Base-by-base conservation (phyloP, 1,140 invertebrate genomes). In the Trachymyrmex cornetzi region DNA sequence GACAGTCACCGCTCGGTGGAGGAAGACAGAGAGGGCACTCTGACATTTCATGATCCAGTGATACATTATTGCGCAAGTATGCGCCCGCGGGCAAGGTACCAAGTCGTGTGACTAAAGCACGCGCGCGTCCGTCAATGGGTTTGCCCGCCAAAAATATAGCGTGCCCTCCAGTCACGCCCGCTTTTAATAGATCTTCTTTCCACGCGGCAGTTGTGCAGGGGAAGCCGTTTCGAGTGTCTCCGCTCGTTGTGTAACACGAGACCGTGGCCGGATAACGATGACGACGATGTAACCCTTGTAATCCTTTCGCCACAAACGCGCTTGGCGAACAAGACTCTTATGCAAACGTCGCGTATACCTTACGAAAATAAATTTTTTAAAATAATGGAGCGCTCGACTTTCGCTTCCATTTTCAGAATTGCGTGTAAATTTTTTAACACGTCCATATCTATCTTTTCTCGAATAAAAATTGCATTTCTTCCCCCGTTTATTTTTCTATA, bases 41-140 rank as follows among this genome's bases (percentile, higher is more conserved):
- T 89, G 87, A 88, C 87, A 89, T 88, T 89, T 89, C 75, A 57
- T 61, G 87, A 88, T 77, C 57, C 53, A 19, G 67, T 75, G 87
- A 81, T 57, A 88, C 77, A 59, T 88, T 86, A 63, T 88, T 81
- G 75, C 87, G 81, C 87, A 86, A 84, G 71, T 61, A 69, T 55
- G 44, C 69, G 53, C 72, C 48, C 48, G 4, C 55, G 67, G 80
- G 63, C 63, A 69, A 9, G 53, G 57, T 63, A 81, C 77, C 77
- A 71, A 80, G 69, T 84, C 69, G 19, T 61, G 59, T 75, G 55
- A 84, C 69, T 75, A 61, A 84, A 74, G 24, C 50, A 55, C 50
- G 67, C 24, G 69, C 55, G 34, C 69, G 12, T 74, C 38, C 24
- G 80, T 84, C 80, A 84, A 84, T 84, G 67, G 38, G 38, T 84